These are phyloP conservation scores for Cryptus armator DNA, from an alignment of 2,888 invertebrate species.

Conservation along the genomic window DNA sequence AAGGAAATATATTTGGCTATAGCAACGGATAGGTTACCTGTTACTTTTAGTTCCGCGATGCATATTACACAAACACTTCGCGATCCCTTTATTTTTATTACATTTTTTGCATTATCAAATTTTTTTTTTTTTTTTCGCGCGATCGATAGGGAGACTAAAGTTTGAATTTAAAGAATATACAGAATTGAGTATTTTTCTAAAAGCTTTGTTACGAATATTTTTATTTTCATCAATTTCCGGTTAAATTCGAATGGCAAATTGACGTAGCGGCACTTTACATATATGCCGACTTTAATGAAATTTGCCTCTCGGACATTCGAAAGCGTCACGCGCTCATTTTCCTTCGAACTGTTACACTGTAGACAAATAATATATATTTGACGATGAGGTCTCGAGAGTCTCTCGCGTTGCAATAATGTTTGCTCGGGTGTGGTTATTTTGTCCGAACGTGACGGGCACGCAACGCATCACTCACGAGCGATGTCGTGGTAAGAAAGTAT, in stretches of 20 bases:
- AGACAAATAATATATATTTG: background rate
- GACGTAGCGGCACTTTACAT: background rate
- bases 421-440: slow-evolving; percentile 28
- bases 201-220: too few relatives aligned
- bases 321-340: background rate
- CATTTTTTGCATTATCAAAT: too few relatives aligned
- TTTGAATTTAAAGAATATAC: too few relatives aligned
- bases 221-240: too few relatives aligned
- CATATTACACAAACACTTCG: too few relatives aligned
- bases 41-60: too few relatives aligned
- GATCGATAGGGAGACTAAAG: too few relatives aligned
- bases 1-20: too few relatives aligned
- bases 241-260: background rate
- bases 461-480: slow-evolving; percentile 14
- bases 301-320: slow-evolving; percentile 8
- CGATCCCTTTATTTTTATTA: too few relatives aligned
- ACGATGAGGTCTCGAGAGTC: background rate
- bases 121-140: too few relatives aligned
- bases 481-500: slow-evolving; percentile 14
- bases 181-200: too few relatives aligned
- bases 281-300: background rate
- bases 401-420: slow-evolving; percentile 21
- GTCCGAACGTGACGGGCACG: slow-evolving; percentile 11
- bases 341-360: slow-evolving; percentile 19
- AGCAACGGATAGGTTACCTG: too few relatives aligned